Percentiles rank a stretch among this genome's conserved stretches.
phyloP scores from a whole-genome alignment of 2,888 invertebrate species.

The Spilarctia lutea region DNA sequence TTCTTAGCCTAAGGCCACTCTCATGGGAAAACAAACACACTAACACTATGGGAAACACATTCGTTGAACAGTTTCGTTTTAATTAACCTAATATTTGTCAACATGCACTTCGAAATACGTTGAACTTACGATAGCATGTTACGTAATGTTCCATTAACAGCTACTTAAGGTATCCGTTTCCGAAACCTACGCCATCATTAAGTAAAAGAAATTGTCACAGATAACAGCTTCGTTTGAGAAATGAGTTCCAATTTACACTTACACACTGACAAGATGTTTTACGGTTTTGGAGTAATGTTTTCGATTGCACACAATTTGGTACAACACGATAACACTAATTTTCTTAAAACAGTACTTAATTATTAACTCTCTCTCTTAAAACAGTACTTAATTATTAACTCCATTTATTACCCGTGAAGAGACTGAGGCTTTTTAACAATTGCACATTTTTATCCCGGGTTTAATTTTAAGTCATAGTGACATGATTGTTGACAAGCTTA shows the following conservation, averaged over 20 bases:
- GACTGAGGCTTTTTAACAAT: too few relatives aligned
- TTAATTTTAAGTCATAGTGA: too few relatives aligned
- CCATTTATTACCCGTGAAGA: too few relatives aligned
- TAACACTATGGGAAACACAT: not conserved
- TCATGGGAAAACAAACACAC: not conserved
- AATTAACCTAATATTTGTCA: constrained; percentile 8
- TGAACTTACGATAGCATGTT: constrained; percentile 12
- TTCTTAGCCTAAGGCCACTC: not conserved
- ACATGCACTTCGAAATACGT: not conserved
- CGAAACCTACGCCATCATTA: constrained; percentile 29
- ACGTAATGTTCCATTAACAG: constrained; percentile 33
- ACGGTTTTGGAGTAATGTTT: constrained; percentile 16
- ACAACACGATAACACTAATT: not conserved
- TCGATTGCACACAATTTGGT: constrained; percentile 16
- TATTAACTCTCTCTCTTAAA: not conserved
- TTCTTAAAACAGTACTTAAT: not conserved
- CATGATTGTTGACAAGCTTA: too few relatives aligned
- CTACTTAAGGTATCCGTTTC: constrained; percentile 37
- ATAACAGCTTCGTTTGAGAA: constrained; percentile 22
- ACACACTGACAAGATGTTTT: not conserved
- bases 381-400: not conserved
- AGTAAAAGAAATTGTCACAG: constrained; percentile 29
- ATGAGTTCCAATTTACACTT: constrained; percentile 20
- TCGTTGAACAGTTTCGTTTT: not conserved
- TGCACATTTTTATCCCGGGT: too few relatives aligned